Conservation (phyloP, 1,140 invertebrate genomes). For the Cataglyphis hispanica region DNA sequence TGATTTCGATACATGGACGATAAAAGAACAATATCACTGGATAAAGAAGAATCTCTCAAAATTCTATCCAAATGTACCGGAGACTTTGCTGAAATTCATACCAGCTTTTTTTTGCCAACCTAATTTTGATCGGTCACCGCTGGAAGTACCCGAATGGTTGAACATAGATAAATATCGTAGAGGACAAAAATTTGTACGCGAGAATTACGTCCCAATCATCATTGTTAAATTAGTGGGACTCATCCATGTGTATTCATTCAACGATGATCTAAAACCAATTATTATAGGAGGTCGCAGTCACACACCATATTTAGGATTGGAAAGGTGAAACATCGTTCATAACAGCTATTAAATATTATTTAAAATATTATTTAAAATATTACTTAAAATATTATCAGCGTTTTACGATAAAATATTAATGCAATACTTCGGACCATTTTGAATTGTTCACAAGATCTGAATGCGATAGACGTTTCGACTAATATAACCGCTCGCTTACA, state of each 20-base stretch:
- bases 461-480: too few relatives aligned
- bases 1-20: background rate
- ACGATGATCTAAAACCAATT: slow-evolving; percentile 89
- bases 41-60: background rate
- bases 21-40: background rate
- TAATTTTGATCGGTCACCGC: slow-evolving; percentile 34
- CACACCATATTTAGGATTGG: slow-evolving; percentile 89
- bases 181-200: slow-evolving; percentile 89
- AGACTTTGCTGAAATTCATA: background rate
- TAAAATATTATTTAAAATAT: too few relatives aligned
- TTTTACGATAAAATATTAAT: background rate
- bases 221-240: slow-evolving; percentile 89
- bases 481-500: too few relatives aligned
- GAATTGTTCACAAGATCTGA: too few relatives aligned
- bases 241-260: slow-evolving; percentile 88
- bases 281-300: slow-evolving; percentile 89
- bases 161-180: slow-evolving; percentile 85
- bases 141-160: slow-evolving; percentile 76
- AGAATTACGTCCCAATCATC: slow-evolving; percentile 88
- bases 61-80: slow-evolving; percentile 7
- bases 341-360: too few relatives aligned
- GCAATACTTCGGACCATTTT: too few relatives aligned
- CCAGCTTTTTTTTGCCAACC: background rate
- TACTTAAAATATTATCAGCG: too few relatives aligned
- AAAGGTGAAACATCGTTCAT: slow-evolving; percentile 87